Base-by-base conservation (phyloP, 2,888 invertebrate species). In the Amblyteles armatorius region DNA sequence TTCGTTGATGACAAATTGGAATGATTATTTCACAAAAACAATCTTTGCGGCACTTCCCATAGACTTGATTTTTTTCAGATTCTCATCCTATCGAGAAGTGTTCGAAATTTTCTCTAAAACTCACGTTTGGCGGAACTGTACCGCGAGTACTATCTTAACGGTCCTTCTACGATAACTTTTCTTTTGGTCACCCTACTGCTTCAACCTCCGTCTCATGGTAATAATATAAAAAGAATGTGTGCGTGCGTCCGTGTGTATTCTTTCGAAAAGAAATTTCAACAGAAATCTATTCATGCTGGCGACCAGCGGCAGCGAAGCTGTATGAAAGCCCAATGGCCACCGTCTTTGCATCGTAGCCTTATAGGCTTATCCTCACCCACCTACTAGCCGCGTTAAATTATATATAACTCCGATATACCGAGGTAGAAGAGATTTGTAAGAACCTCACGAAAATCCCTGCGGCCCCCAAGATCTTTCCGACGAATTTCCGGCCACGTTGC, bases 211-310 rank as follows among this genome's bases (percentile, higher is more conserved):
- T 11, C 22, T 26, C 19, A 26, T 26, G 40, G 63, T 65, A 71
- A 71, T 52, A 55, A 60, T 72, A 80, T 72, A 77, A 73, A 79
- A 80, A 80, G 76, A 57, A 72, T 77, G 44, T 65, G 76, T 63
- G 48, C 60, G 26, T 29, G 65, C 63, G 74, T 68, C 44, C 57
- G 60, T 40, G 63, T n/a, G 26, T 22, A 19, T 67, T 81, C 84
- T 81, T 81, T 84, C 77, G 60, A 81, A 81, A 78, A 22, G 73
- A 71, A 76, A 79, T 79, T 83, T 79, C 26, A 79, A 83, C 71
- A 80, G 80, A 84, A 72, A 74, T 74, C 50, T 81, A 77, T 81
- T 84, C 77, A 80, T 65, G 65, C 48, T 50, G 48, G 26, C 63
- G 50, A 65, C 48, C 22, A 48, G 63, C 22, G 16, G 63, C 19